Evolutionary conservation across 2,888 invertebrate species (phyloP), one percentile per base, ranked within the genome.

Genomic region (Rhagophthalmus giganteus): DNA sequence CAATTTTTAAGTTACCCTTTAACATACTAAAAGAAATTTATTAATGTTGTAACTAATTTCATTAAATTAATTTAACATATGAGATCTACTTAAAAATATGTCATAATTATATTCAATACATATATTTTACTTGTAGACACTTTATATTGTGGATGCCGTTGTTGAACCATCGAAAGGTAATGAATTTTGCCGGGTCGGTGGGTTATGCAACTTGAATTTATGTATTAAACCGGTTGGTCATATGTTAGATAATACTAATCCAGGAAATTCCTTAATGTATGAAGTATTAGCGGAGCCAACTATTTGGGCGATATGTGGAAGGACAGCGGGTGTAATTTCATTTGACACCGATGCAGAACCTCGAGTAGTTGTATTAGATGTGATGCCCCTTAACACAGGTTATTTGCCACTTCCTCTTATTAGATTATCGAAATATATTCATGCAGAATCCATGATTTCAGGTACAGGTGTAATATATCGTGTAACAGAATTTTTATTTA

Each of bases 351-450:
- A 65, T 28, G 40, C 56, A 13, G 67, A 68, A 34, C 79, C 90
- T 77, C 90, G 90, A 72, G 81, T 79, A 30, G 89, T 94, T 34
- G 84, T 86, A 0, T 74, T 96, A 58, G 94, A 95, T 65, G 91
- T 95, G 24, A 92, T 95, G 89, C 95, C 95, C 2, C 76, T 96
- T n/a, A 86, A 87, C 12, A 88, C 92, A 12, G 96, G 96, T 11
- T 90, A 87, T 71, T 78, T 95, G 56, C 94, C 94, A 5, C 79
- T 95, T 61, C 95, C 96, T 2, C 82, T 87, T 39, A 89, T 96
- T 49, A 80, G 93, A 39, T 79, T 96, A 16, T 93, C 92, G 2
- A 92, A 92, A 67, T 95, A 94, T 74, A 90, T 91, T 65, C 90
- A 90, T 1, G 90, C 90, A 15, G 86, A 82, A 39, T 57, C 35